A percentile compares a stretch with the other conserved stretches of the same genome.
Conservation (phyloP, 2,113 vertebrate species). For the Lonchura striata region DNA sequence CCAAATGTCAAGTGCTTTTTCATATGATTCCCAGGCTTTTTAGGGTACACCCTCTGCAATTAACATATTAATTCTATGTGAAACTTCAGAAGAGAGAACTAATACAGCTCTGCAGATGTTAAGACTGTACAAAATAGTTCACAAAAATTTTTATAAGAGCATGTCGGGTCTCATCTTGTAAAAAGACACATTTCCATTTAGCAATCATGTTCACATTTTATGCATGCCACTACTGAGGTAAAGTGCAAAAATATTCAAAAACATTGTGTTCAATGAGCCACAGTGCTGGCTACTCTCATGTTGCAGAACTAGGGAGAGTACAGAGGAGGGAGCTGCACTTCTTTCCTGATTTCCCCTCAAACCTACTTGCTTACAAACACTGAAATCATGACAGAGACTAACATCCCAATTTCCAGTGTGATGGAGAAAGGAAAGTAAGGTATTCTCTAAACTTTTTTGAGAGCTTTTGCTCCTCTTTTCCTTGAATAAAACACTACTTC, state of each 20-base stretch:
- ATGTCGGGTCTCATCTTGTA: accelerated
- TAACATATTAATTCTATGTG: not conserved
- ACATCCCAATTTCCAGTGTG: not conserved
- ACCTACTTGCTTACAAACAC: not conserved
- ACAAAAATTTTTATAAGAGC: not conserved
- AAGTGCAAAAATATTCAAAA: not conserved
- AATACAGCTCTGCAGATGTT: not conserved
- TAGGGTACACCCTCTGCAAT: not conserved
- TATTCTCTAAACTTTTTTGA: not conserved
- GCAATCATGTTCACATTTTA: not conserved
- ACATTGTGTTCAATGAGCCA: not conserved
- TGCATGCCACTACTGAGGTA: not conserved
- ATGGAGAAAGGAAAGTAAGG: not conserved
- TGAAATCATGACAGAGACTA: not conserved
- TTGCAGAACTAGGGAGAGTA: not conserved
- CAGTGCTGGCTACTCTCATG: not conserved
- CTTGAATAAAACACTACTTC: not conserved
- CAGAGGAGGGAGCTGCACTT: not conserved
- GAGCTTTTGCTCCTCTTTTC: not conserved
- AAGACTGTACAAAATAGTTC: not conserved
- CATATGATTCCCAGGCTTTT: not conserved
- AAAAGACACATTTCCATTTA: not conserved
- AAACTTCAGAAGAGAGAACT: not conserved
- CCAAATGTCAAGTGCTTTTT: not conserved
- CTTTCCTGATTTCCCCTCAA: not conserved